phyloP scores from a whole-genome alignment of 2,113 vertebrate species.

The Otolemur garnettii region DNA sequence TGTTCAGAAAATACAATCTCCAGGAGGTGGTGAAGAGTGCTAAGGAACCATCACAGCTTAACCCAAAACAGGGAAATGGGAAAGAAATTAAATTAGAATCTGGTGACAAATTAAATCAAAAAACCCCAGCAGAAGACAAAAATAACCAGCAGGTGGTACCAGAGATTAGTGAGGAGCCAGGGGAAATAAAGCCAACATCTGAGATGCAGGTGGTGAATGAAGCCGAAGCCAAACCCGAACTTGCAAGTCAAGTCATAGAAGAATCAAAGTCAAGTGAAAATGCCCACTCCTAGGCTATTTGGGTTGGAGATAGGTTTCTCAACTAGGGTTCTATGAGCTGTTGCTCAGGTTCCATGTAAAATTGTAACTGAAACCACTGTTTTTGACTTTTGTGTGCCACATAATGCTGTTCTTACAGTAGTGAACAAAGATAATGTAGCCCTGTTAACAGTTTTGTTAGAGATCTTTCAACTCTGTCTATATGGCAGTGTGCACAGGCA shows the following conservation, averaged over 20 bases:
- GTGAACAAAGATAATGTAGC: neutral
- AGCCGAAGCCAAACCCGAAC: conserved; percentile 63
- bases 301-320: conserved; percentile 28
- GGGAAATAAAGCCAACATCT: conserved; percentile 48
- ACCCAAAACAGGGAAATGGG: conserved; percentile 63
- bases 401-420: neutral
- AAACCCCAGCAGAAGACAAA: conserved; percentile 45
- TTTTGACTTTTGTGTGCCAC: conserved; percentile 32
- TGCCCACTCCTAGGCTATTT: conserved; percentile 44
- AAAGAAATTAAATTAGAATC: conserved; percentile 65
- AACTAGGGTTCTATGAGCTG: neutral
- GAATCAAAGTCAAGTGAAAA: conserved; percentile 72
- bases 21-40: conserved; percentile 94
- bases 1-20: conserved; percentile 96
- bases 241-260: conserved; percentile 58
- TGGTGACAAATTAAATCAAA: conserved; percentile 50
- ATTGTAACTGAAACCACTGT: neutral
- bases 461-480: neutral
- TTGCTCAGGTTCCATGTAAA: neutral
- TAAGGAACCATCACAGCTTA: conserved; percentile 70
- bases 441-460: neutral
- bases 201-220: conserved; percentile 50
- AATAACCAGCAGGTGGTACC: conserved; percentile 25
- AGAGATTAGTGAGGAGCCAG: conserved; percentile 43
- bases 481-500: neutral